These are phyloP conservation scores for Tiliacea citrago DNA, from an alignment of 2,888 invertebrate genomes.

Conservation along the genomic window DNA sequence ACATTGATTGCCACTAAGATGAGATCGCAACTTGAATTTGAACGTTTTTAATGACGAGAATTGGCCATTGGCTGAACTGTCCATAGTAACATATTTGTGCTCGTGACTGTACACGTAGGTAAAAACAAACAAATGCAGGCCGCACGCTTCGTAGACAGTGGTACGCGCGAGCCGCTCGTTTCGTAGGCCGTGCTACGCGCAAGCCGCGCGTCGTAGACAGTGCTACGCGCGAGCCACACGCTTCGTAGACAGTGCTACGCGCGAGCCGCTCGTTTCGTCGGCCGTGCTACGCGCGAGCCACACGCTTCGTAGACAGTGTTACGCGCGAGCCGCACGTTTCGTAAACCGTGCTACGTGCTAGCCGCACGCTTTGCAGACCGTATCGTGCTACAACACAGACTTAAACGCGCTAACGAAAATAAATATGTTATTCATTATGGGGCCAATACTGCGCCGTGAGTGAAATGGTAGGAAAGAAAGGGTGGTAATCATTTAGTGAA, in stretches of 20 bases:
- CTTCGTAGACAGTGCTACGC: background rate
- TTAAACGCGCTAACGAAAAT: no score
- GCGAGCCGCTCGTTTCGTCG: no score
- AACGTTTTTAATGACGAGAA: no score
- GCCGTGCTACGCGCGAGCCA: background rate
- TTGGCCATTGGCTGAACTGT: no score
- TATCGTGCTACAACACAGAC: no score
- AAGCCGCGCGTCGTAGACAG: background rate
- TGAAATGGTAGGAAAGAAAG: background rate
- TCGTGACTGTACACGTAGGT: no score
- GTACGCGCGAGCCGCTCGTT: background rate
- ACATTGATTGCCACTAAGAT: no score
- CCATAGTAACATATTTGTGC: no score
- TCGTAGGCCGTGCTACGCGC: background rate
- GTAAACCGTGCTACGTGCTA: background rate
- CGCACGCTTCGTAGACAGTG: background rate
- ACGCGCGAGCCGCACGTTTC: background rate
- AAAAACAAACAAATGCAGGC: no score
- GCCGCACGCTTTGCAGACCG: no score
- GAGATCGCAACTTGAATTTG: no score
- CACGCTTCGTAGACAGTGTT: background rate
- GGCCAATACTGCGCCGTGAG: background rate
- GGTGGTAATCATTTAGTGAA: constrained; percentile 80
- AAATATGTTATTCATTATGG: background rate
- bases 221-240: no score